phyloP scores from a whole-genome alignment of 2,888 invertebrate species.

The Rutpela maculata region DNA sequence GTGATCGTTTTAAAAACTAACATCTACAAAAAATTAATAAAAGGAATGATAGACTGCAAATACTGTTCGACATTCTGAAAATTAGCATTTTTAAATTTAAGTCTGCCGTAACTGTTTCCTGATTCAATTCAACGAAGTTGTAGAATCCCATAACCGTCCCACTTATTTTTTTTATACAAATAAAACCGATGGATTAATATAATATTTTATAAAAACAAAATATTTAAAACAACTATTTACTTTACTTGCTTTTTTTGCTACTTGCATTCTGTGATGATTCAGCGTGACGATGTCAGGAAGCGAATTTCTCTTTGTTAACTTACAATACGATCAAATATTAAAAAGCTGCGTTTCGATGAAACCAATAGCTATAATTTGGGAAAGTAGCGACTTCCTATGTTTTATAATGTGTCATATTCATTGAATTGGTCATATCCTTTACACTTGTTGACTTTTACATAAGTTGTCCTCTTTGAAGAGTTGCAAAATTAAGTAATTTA shows the following conservation, averaged over 20 bases:
- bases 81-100: not conserved
- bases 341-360: too few species aligned
- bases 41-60: not conserved
- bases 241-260: not conserved
- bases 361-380: too few species aligned
- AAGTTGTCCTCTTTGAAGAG: too few species aligned
- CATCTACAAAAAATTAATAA: not conserved
- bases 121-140: not conserved
- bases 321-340: too few species aligned
- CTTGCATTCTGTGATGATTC: not conserved
- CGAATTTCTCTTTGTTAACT: not conserved
- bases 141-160: not conserved
- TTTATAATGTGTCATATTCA: too few species aligned
- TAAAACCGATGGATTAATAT: not conserved
- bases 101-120: not conserved
- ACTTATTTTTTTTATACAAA: not conserved
- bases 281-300: not conserved
- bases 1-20: not conserved
- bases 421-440: too few species aligned
- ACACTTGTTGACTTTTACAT: too few species aligned
- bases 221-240: not conserved
- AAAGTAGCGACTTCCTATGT: too few species aligned
- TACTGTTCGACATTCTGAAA: not conserved
- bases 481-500: too few species aligned
- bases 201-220: not conserved